Percentiles rank a stretch among this genome's conserved stretches.
These are phyloP conservation scores for Verasper variegatus DNA, from an alignment of 2,113 vertebrate genomes.

Conservation along the genomic window DNA sequence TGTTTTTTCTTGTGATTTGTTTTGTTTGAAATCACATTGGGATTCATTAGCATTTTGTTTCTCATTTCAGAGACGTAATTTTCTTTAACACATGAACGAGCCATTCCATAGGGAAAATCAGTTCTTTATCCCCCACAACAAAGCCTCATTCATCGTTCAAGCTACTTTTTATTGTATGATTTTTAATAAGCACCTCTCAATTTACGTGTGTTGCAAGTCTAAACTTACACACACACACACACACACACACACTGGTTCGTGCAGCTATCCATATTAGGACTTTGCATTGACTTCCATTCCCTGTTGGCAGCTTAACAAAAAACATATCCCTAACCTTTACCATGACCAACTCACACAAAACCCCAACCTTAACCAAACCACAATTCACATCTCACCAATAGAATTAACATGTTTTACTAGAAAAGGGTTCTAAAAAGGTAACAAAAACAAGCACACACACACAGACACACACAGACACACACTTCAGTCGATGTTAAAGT, in stretches of 20 bases:
- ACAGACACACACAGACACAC: not conserved
- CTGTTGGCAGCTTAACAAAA: too few species aligned
- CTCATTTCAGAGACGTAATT: constrained; percentile 1
- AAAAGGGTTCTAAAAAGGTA: not conserved
- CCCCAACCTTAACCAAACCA: too few species aligned
- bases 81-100: constrained; percentile 15
- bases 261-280: too few species aligned
- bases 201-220: too few species aligned
- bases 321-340: too few species aligned
- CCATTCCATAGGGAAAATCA: not conserved
- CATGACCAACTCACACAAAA: too few species aligned
- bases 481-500: not conserved
- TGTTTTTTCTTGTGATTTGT: constrained; percentile 5
- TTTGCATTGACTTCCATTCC: too few species aligned
- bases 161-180: not conserved
- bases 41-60: constrained; percentile 27
- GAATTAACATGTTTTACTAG: not conserved
- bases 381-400: too few species aligned
- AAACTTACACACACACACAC: too few species aligned
- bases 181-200: not conserved
- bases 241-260: too few species aligned
- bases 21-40: constrained; percentile 18
- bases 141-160: not conserved
- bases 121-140: not conserved
- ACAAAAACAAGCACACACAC: not conserved